phyloP scores from a whole-genome alignment of 2,888 invertebrate genomes.

The Arge pagana region DNA sequence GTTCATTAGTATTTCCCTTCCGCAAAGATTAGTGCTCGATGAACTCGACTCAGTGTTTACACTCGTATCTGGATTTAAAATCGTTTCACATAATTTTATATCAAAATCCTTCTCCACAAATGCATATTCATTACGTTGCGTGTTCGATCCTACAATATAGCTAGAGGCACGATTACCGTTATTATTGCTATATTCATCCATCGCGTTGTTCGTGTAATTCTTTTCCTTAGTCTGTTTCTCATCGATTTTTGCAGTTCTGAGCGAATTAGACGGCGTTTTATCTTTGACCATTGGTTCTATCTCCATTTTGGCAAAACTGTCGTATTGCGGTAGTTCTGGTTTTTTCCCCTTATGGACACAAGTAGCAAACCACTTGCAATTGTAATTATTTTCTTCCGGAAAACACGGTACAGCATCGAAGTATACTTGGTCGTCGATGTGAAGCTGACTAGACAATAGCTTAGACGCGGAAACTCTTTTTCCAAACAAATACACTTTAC shows the following conservation, averaged over 20 bases:
- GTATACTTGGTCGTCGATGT: constrained; percentile 29
- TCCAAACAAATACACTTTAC: constrained; percentile 37
- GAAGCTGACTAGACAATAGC: constrained; percentile 26
- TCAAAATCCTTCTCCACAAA: no score
- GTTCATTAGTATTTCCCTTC: no score
- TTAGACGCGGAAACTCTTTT: constrained; percentile 37
- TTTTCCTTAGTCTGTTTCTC: neutral
- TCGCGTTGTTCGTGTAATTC: no score
- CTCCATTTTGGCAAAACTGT: neutral
- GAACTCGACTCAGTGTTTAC: no score
- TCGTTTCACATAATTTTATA: neutral
- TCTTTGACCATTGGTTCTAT: neutral
- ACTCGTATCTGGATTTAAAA: no score
- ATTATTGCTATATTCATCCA: no score
- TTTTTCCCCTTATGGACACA: constrained; percentile 38
- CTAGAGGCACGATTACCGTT: no score
- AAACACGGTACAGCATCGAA: constrained; percentile 46
- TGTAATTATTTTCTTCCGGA: constrained; percentile 34
- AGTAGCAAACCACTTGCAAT: constrained; percentile 41
- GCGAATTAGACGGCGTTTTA: neutral
- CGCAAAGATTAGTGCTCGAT: no score
- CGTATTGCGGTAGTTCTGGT: constrained; percentile 24
- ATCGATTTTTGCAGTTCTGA: neutral
- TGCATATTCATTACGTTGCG: no score
- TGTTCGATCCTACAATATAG: no score